Evolutionary conservation across 92 coral and sea anemone species (phyloP).

Genomic region (Heliopora coerulea): DNA sequence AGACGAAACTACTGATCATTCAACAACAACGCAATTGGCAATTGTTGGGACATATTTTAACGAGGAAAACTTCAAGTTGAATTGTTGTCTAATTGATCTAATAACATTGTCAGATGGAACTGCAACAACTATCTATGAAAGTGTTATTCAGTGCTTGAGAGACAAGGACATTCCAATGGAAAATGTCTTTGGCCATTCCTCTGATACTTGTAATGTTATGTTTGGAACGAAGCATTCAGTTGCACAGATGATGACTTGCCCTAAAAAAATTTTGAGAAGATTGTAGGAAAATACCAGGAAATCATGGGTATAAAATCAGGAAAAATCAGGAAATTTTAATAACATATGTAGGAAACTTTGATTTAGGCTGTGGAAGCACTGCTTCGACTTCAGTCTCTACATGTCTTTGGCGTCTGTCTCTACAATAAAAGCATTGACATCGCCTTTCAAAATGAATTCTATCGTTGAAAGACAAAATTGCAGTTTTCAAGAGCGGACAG

Average conservation of each 20-base stretch:
- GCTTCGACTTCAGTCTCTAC: too few relatives aligned
- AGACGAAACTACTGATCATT: conserved; percentile 31
- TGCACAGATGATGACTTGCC: conserved; percentile 12
- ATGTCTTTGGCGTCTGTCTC: background rate
- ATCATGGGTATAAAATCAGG: too few relatives aligned
- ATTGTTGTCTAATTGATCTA: background rate
- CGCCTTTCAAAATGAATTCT: background rate
- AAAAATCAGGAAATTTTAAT: too few relatives aligned
- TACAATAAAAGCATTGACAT: background rate
- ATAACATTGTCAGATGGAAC: conserved; percentile 26
- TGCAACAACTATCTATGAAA: conserved; percentile 27
- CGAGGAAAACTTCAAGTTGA: background rate
- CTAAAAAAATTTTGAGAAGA: too few relatives aligned
- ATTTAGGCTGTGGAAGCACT: too few relatives aligned
- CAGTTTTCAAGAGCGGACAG: background rate
- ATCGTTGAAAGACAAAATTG: background rate
- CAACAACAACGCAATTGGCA: conserved; percentile 20
- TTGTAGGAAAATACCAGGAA: too few relatives aligned
- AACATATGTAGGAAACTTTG: too few relatives aligned
- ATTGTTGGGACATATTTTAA: conserved; percentile 18
- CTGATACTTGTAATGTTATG: conserved; percentile 32
- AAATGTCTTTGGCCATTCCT: conserved; percentile 28
- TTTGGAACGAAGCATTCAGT: conserved; percentile 22
- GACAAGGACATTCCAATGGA: conserved; percentile 29
- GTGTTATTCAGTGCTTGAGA: conserved; percentile 26